phyloP scores from a whole-genome alignment of 2,113 vertebrate genomes.

The Crotalus tigris region DNA sequence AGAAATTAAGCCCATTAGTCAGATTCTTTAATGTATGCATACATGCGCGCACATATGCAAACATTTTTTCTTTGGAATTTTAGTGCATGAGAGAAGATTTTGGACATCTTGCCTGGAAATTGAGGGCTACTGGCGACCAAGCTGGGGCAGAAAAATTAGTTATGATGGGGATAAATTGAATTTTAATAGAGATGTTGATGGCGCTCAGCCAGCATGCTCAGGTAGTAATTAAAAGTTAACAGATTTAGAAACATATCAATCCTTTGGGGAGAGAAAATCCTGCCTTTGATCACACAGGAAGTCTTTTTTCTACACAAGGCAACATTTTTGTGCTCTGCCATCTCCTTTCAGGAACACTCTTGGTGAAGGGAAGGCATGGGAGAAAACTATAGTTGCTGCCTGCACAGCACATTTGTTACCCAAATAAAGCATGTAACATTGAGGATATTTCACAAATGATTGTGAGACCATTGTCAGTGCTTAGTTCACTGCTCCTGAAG shows the following conservation, averaged over 20 bases:
- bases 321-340: neutral
- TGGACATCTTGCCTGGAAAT: slow-evolving; percentile 47
- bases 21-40: neutral
- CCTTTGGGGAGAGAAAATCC: slow-evolving; percentile 54
- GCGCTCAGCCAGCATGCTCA: slow-evolving; percentile 69
- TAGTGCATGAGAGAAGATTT: accelerated
- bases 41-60: neutral
- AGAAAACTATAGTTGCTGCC: neutral
- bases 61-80: neutral
- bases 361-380: neutral
- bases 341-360: neutral
- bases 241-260: slow-evolving; percentile 71
- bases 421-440: neutral
- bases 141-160: slow-evolving; percentile 57
- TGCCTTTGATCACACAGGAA: slow-evolving; percentile 4
- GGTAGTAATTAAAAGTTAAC: slow-evolving; percentile 81
- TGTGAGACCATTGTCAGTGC: neutral
- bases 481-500: neutral
- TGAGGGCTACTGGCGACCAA: slow-evolving; percentile 55
- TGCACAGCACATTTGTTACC: neutral
- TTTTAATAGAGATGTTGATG: slow-evolving; percentile 78
- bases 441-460: neutral
- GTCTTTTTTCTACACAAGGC: neutral
- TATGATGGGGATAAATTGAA: slow-evolving; percentile 76
- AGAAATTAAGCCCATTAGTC: neutral